Evolutionary conservation across 2,888 invertebrate species (phyloP), one percentile per base, ranked within the genome.

Genomic region (Piscicola geometra): DNA sequence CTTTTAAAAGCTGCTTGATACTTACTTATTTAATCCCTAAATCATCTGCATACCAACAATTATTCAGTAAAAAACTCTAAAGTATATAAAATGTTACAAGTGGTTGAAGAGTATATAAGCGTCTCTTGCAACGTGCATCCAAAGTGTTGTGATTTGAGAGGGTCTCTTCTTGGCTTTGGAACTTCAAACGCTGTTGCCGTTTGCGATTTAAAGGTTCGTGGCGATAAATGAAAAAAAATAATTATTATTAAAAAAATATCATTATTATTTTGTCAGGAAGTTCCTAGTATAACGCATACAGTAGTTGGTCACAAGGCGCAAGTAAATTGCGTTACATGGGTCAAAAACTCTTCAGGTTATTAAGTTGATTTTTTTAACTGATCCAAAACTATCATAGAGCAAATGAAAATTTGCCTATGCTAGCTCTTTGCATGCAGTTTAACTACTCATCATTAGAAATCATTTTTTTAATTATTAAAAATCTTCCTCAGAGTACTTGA

Each of bases 161-260:
- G n/a, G 9, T 15, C 5, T 56, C n/a, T 18, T 18, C 25, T 56
- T 18, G 5, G n/a, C 25, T 56, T 56, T 56, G 60, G 60, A 25
- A 18, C 60, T 25, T 56, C n/a, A 18, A 56, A 56, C n/a, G 25
- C n/a, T 56, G 25, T 56, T 25, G 60, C 60, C n/a, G 21, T 56
- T 18, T 56, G 60, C n/a, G n/a, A 56, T 56, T 25, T 56, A 5
- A 18, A 56, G 60, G 60, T 56, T 56, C n/a, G n/a, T 56, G 60
- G 5, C 3, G 3, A 18, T 18, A 56, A 18, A 56, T 25, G 3
- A 56, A 56, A 56, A 15, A 56, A 56, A 56, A 56, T 56, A 56
- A 21, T 5, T 56, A 56, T 56, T 25, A 25, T 18, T 15, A 18
- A 18, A 15, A 18, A 25, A 56, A 56, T 56, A 25, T 25, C 9